Base-by-base conservation (phyloP, 2,113 vertebrate genomes). In the Sorex fumeus region DNA sequence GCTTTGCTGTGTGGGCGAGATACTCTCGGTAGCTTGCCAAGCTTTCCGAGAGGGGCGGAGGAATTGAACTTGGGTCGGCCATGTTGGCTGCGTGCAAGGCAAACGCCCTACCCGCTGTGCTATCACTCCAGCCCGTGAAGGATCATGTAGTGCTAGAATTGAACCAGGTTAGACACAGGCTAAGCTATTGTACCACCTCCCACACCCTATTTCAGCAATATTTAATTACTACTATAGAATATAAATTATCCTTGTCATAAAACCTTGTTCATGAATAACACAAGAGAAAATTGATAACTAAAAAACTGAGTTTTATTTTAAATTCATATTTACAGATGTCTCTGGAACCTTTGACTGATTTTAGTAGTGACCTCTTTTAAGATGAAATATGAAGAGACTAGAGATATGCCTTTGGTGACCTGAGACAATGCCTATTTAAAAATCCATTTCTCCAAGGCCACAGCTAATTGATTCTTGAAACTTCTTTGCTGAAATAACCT, bases 401-500 rank as follows among this genome's bases (percentile, higher is more conserved):
- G 87, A 95, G 70, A 75, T 78, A 84, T 60, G 36, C 77, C 83
- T 87, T 81, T 27, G 67, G 92, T 90, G 36, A 80, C 64, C 47
- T 94, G 34, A 89, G 78, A 95, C 16, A 66, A 77, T 87, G 72
- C 36, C 79, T 90, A 27, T 81, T 93, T 93, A 80, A 95, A 95
- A 94, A 80, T 81, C 71, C 25, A 88, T 87, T 94, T 93, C 94
- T 92, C 86, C 62, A 93, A 88, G 76, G 90, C 85, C 64, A 74
- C 57, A 47, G 72, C 45, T 96, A 95, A 96, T 69, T 95, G 93
- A 86, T 94, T 96, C 77, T 88, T 87, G 69, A 91, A 60, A 32
- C 47, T 87, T 87, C 43, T 84, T 90, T 91, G 86, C 36, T 85
- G 69, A 91, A 91, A 93, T 94, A 94, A 94, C 43, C 79, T 95